phyloP scores from a whole-genome alignment of 2,888 invertebrate species.

The Drosophila flavopinicola region DNA sequence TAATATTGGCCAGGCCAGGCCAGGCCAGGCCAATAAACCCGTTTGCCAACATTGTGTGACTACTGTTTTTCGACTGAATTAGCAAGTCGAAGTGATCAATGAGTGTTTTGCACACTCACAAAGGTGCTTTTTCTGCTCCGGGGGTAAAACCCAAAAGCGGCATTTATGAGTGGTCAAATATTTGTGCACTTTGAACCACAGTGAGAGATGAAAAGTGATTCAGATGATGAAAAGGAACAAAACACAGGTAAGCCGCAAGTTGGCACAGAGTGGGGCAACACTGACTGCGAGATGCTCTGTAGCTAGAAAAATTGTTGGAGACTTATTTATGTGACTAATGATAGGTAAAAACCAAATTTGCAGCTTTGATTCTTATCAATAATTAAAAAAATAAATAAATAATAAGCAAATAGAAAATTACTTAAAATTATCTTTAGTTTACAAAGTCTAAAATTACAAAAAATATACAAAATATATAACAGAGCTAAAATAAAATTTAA shows the following conservation, averaged over 20 bases:
- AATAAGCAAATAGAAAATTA: too few relatives aligned
- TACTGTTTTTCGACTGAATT: conserved; percentile 37
- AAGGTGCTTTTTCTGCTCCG: conserved; percentile 7
- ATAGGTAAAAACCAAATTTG: too few relatives aligned
- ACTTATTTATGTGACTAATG: too few relatives aligned
- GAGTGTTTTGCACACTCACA: conserved; percentile 11
- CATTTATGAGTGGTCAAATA: conserved; percentile 58
- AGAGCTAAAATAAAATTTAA: too few relatives aligned
- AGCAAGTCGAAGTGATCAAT: conserved; percentile 26
- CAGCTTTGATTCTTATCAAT: too few relatives aligned
- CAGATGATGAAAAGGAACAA: conserved; percentile 52
- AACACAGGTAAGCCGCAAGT: conserved; percentile 52
- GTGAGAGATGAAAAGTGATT: conserved; percentile 41
- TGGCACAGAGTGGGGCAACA: background rate
- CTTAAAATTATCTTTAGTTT: too few relatives aligned
- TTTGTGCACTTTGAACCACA: conserved; percentile 64
- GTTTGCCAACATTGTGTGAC: conserved; percentile 51
- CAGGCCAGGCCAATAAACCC: conserved; percentile 45
- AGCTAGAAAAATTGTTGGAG: background rate
- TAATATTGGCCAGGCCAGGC: too few relatives aligned
- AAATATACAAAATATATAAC: too few relatives aligned
- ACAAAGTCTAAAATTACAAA: too few relatives aligned
- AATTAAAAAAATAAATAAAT: too few relatives aligned
- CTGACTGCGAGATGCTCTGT: conserved; percentile 13
- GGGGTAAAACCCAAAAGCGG: conserved; percentile 31